phyloP scores from a whole-genome alignment of 2,113 vertebrate species.

The Ptyas mucosa region DNA sequence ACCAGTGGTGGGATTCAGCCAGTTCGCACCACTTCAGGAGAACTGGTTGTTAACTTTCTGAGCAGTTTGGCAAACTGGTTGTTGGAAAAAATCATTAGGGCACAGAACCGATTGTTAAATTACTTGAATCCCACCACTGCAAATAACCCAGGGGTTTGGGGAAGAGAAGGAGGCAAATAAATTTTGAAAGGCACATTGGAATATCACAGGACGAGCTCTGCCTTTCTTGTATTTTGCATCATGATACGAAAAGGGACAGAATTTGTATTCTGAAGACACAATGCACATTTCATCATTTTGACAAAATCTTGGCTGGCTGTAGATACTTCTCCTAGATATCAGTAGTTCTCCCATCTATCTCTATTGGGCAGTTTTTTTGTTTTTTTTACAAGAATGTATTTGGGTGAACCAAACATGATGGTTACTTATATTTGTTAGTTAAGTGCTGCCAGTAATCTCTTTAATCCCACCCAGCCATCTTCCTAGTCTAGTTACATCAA shows the following conservation, averaged over 20 bases:
- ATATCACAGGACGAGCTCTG: neutral
- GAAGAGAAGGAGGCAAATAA: neutral
- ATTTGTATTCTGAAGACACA: neutral
- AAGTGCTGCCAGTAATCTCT: neutral
- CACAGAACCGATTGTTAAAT: too few species aligned
- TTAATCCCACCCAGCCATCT: neutral
- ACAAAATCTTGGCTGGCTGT: neutral
- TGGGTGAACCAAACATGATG: neutral
- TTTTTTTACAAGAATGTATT: neutral
- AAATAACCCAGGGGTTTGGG: neutral
- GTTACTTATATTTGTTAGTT: neutral
- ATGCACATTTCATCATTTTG: neutral
- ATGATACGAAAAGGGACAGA: neutral
- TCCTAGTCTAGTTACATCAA: neutral
- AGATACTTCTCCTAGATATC: neutral
- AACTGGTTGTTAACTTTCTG: too few species aligned
- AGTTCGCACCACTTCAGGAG: too few species aligned
- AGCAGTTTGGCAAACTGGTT: too few species aligned
- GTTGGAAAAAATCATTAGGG: too few species aligned
- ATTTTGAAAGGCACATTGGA: neutral
- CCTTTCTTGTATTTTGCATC: neutral
- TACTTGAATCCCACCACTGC: too few species aligned
- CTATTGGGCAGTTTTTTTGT: neutral
- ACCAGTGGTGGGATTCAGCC: too few species aligned
- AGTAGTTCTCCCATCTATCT: neutral